A percentile compares a stretch with the other conserved stretches of the same genome.
Evolutionary conservation across 2,113 vertebrate genomes (phyloP).

Genomic region (Chloropsis cyanopogon): DNA sequence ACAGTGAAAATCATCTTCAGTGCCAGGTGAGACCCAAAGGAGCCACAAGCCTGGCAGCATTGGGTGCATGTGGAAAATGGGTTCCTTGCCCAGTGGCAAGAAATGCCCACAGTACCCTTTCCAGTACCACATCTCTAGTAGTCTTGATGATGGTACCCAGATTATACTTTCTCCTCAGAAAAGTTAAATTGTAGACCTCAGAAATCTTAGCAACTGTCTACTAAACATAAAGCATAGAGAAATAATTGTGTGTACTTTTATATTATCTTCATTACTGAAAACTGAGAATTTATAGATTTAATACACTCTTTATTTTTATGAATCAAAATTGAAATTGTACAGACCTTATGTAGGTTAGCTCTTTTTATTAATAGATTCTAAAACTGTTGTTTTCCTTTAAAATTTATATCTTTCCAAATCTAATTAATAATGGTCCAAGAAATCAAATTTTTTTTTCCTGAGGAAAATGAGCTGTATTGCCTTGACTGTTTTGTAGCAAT

Average conservation of each 20-base stretch:
- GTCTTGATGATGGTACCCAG: neutral
- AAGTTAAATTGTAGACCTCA: neutral
- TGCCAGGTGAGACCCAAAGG: neutral
- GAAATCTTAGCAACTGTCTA: neutral
- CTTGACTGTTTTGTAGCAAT: neutral
- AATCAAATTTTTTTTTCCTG: neutral
- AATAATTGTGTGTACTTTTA: neutral
- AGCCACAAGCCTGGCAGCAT: rapidly evolving
- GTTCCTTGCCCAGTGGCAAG: neutral
- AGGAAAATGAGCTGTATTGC: neutral
- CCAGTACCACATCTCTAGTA: neutral
- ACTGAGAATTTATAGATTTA: neutral
- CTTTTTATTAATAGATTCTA: neutral
- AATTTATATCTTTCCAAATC: neutral
- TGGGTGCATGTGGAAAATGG: neutral
- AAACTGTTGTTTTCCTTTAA: neutral
- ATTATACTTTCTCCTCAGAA: neutral
- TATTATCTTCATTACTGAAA: neutral
- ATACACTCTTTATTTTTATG: neutral
- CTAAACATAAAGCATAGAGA: neutral
- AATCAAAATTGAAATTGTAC: neutral
- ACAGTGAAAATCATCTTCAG: neutral
- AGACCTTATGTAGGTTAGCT: neutral
- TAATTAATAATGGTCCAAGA: neutral
- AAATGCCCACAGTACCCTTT: neutral